These are phyloP conservation scores for Bovichtus diacanthus DNA, from an alignment of 2,797 vertebrate genomes.

Conservation along the genomic window DNA sequence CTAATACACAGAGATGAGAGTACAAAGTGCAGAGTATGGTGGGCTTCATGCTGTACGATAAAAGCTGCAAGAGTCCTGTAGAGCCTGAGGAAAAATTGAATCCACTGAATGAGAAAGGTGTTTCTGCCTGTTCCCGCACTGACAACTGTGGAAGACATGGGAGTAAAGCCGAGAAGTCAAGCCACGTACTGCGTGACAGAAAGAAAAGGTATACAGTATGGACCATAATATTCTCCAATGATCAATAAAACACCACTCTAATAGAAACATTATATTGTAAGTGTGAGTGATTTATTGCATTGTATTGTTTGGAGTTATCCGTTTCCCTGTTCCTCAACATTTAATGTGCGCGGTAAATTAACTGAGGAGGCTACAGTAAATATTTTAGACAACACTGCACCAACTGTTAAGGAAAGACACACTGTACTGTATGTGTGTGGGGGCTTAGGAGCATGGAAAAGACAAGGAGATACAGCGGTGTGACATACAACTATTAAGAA, in stretches of 20 bases:
- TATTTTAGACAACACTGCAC: slow-evolving; percentile 49
- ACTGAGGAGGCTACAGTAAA: slow-evolving; percentile 59
- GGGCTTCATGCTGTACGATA: slow-evolving; percentile 40
- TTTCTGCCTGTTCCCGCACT: slow-evolving; percentile 48
- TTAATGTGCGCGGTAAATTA: slow-evolving; percentile 69
- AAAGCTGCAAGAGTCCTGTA: slow-evolving; percentile 46
- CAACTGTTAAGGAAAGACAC: slow-evolving; percentile 48
- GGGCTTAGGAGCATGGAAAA: slow-evolving; percentile 39
- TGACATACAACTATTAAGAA: slow-evolving; percentile 50
- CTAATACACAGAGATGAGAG: slow-evolving; percentile 33
- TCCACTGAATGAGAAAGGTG: slow-evolving; percentile 55
- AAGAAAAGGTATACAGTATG: slow-evolving; percentile 43
- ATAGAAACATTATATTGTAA: slow-evolving; percentile 62
- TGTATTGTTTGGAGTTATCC: slow-evolving; percentile 70
- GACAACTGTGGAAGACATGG: slow-evolving; percentile 41
- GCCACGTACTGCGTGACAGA: slow-evolving; percentile 50
- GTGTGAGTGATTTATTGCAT: slow-evolving; percentile 67
- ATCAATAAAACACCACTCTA: slow-evolving; percentile 67
- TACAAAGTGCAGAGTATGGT: slow-evolving; percentile 26
- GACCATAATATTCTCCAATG: slow-evolving; percentile 50
- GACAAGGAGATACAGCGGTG: slow-evolving; percentile 53
- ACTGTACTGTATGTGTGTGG: slow-evolving; percentile 1
- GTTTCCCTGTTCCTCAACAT: slow-evolving; percentile 61
- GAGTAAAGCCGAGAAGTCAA: slow-evolving; percentile 36
- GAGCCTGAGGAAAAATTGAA: slow-evolving; percentile 53